Percentiles rank a stretch among this genome's conserved stretches.
Conservation (phyloP, 2,888 invertebrate species). For the Cremastobaeus sp. region DNA sequence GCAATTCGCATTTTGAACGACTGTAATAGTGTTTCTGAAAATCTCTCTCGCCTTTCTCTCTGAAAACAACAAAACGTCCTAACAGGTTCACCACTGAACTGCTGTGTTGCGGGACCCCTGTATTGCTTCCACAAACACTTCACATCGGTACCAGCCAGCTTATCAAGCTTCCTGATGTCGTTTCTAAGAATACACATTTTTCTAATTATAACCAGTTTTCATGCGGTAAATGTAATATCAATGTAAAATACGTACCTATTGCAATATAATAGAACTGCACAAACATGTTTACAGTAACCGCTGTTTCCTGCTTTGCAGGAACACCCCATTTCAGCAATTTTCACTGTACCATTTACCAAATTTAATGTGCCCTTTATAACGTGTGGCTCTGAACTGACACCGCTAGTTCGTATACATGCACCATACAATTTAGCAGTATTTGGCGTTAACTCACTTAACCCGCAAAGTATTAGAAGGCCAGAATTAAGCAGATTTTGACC, state of each 20-base stretch:
- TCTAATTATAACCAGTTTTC: too few species aligned
- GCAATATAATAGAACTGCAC: conserved; percentile 28
- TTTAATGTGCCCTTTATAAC: conserved; percentile 19
- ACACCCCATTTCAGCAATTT: conserved; percentile 21
- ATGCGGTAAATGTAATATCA: too few species aligned
- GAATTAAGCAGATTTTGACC: conserved; percentile 33
- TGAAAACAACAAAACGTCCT: too few species aligned
- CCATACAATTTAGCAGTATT: conserved; percentile 15
- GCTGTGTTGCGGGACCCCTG: too few species aligned
- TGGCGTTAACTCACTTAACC: neutral
- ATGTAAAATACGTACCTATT: conserved; percentile 33
- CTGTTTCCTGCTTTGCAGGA: conserved; percentile 25
- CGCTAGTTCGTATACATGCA: conserved; percentile 20
- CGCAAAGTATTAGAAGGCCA: conserved; percentile 22
- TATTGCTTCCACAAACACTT: too few species aligned
- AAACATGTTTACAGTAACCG: conserved; percentile 32
- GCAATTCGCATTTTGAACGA: too few species aligned
- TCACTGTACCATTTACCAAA: conserved; percentile 1
- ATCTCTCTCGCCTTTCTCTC: too few species aligned
- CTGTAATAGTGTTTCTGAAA: too few species aligned
- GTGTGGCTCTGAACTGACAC: conserved; percentile 20
- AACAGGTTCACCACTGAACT: too few species aligned
- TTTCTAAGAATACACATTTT: too few species aligned
- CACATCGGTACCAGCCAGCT: too few species aligned
- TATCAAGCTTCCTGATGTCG: too few species aligned